These are phyloP conservation scores for Erebia epiphron DNA, from an alignment of 2,888 invertebrate species.

Conservation along the genomic window DNA sequence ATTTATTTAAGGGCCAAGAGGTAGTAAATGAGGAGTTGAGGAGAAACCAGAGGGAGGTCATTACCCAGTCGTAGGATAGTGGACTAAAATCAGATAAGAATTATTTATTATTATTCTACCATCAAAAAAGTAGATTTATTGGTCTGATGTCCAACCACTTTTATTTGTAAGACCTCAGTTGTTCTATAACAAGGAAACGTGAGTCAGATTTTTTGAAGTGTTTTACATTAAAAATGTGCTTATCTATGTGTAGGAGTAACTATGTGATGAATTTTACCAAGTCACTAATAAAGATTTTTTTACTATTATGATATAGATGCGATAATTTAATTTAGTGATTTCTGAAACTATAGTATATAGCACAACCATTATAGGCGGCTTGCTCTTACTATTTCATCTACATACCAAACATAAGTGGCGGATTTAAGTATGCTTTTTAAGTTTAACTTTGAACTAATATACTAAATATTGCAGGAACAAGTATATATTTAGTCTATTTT, in stretches of 20 bases:
- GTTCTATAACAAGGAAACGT: background rate
- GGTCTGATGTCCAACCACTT: background rate
- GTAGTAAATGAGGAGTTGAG: too few species aligned
- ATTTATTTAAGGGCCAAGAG: too few species aligned
- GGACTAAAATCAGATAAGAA: too few species aligned
- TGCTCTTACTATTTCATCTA: slow-evolving; percentile 28
- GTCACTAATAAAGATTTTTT: slow-evolving; percentile 21
- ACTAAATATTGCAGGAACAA: background rate
- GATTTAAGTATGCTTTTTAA: background rate
- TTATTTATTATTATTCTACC: too few species aligned
- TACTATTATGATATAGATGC: slow-evolving; percentile 14
- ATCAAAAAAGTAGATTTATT: background rate
- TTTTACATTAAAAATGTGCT: slow-evolving; percentile 10
- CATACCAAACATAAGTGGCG: slow-evolving; percentile 20
- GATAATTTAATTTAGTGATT: slow-evolving; percentile 10
- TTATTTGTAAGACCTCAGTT: slow-evolving; percentile 8
- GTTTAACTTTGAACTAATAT: slow-evolving; percentile 16
- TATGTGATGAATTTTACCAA: slow-evolving; percentile 25
- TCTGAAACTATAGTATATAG: slow-evolving; percentile 11
- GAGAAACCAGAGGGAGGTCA: too few species aligned
- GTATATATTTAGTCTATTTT: background rate
- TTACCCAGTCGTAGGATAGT: too few species aligned
- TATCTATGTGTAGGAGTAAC: slow-evolving; percentile 28
- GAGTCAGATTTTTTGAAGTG: background rate
- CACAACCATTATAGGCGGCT: slow-evolving; percentile 24